A percentile compares a stretch with the other conserved stretches of the same genome.
phyloP scores from a whole-genome alignment of 2,888 invertebrate genomes.

The Dione vanillae region DNA sequence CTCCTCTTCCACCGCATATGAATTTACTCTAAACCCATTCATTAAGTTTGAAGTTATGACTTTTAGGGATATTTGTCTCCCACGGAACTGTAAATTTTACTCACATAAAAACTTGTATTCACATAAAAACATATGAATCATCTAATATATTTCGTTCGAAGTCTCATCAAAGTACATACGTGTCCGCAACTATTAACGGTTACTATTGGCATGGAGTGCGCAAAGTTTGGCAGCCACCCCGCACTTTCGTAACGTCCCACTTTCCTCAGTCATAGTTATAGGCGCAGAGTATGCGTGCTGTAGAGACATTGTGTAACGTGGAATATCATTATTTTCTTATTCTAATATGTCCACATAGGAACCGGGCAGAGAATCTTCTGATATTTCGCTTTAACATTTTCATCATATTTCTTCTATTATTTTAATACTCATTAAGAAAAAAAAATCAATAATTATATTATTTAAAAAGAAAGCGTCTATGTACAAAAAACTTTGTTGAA shows the following conservation, averaged over 20 bases:
- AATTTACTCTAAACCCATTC: no score
- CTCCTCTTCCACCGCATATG: no score
- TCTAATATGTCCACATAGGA: not conserved
- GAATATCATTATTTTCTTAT: not conserved
- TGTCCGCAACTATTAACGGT: constrained; percentile 23
- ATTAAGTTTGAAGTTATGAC: no score
- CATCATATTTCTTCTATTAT: not conserved
- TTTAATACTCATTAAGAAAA: no score
- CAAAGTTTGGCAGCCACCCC: constrained; percentile 49
- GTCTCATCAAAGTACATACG: constrained; percentile 6
- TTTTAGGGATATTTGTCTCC: no score
- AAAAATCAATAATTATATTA: no score
- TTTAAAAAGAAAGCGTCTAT: no score
- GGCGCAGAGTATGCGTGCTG: constrained; percentile 13
- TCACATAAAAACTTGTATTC: no score
- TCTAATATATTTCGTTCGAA: not conserved
- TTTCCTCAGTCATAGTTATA: constrained; percentile 31
- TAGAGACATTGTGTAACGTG: not conserved
- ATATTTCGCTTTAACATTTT: not conserved
- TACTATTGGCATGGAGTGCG: constrained; percentile 27
- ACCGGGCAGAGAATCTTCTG: not conserved
- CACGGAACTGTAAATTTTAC: no score
- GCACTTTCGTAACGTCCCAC: constrained; percentile 42
- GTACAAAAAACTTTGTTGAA: no score
- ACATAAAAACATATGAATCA: no score